A percentile compares a stretch with the other conserved stretches of the same genome.
phyloP scores from a whole-genome alignment of 2,797 vertebrate species.

The Salarias fasciatus region DNA sequence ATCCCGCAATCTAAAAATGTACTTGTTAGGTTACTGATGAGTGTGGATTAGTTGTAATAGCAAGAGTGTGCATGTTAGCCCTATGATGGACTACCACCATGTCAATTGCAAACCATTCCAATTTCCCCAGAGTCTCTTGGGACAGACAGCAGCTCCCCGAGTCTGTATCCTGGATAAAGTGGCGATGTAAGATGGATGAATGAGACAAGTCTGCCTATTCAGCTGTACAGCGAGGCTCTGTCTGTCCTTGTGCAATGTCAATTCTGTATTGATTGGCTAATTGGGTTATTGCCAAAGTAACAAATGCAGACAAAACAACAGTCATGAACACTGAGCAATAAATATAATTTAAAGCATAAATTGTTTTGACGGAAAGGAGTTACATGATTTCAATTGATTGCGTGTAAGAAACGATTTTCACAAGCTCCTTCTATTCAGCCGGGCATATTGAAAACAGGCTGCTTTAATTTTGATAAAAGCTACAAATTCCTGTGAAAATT shows the following conservation, averaged over 20 bases:
- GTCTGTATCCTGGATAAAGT: background rate
- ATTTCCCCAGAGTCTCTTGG: background rate
- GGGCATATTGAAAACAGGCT: background rate
- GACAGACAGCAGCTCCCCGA: background rate
- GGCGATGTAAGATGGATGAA: background rate
- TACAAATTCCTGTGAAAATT: slow-evolving; percentile 29
- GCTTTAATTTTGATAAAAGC: slow-evolving; percentile 34
- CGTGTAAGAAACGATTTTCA: too few relatives aligned
- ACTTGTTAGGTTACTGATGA: too few relatives aligned
- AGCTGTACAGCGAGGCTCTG: background rate
- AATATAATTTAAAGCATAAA: slow-evolving; percentile 13
- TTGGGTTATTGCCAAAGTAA: slow-evolving; percentile 6
- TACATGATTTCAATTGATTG: too few relatives aligned
- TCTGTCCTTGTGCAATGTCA: background rate
- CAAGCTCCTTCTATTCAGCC: background rate
- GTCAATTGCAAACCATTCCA: background rate
- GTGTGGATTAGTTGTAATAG: too few relatives aligned
- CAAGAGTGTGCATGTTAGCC: too few relatives aligned
- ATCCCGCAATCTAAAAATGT: too few relatives aligned
- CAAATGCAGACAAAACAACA: background rate
- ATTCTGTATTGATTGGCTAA: background rate
- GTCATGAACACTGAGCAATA: background rate
- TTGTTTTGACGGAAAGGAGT: background rate
- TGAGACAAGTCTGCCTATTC: background rate
- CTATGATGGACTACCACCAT: too few relatives aligned